Conservation (phyloP, 2,797 vertebrate species). For the Sciurus carolinensis region DNA sequence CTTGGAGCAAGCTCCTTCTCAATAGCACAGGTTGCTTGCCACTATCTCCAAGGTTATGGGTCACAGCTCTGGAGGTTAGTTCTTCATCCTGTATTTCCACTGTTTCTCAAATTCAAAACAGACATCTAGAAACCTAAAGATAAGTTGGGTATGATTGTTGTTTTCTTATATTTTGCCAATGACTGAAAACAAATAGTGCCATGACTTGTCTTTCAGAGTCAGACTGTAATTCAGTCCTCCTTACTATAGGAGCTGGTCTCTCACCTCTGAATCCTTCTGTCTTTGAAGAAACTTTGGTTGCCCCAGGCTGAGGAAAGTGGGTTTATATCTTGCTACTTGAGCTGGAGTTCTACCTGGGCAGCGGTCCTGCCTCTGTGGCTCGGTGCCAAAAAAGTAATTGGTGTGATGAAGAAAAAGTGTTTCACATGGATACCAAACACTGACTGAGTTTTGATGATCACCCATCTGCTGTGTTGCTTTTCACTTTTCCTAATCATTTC, state of each 20-base stretch:
- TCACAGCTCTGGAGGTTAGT: neutral
- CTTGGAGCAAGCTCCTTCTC: neutral
- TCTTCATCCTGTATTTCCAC: neutral
- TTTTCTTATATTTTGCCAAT: neutral
- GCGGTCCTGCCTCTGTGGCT: neutral
- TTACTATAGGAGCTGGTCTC: rapidly evolving
- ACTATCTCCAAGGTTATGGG: neutral
- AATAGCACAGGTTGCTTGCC: neutral
- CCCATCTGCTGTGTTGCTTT: neutral
- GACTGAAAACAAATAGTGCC: neutral
- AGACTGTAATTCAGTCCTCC: neutral
- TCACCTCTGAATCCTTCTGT: neutral
- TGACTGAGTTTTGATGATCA: neutral
- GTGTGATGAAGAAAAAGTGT: neutral
- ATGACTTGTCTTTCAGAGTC: neutral
- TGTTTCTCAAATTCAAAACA: neutral
- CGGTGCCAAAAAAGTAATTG: neutral
- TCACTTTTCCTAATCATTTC: neutral
- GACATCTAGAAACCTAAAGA: neutral
- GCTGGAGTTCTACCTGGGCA: neutral
- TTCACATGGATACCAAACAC: neutral
- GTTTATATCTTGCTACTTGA: neutral
- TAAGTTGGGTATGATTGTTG: neutral
- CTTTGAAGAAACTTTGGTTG: neutral
- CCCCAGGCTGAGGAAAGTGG: neutral